Percentiles rank a stretch among this genome's conserved stretches.
Evolutionary conservation across 2,888 invertebrate genomes (phyloP).

Genomic region (Drosophila putrida): DNA sequence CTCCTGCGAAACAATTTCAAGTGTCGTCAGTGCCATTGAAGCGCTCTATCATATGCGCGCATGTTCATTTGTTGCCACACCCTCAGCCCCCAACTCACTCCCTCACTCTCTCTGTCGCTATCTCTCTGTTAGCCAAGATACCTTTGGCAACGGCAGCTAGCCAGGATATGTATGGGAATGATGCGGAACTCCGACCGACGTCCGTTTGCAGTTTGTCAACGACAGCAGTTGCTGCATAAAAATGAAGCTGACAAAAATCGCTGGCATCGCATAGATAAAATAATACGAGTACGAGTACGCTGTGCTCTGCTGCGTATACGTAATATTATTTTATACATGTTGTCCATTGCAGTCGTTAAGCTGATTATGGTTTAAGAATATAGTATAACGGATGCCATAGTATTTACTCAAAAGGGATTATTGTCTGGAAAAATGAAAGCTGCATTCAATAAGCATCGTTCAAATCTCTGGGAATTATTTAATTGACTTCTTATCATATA

Average conservation of each 20-base stretch:
- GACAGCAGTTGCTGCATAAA: constrained; percentile 30
- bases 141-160: constrained; percentile 8
- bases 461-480: neutral
- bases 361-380: constrained; percentile 63
- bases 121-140: constrained; percentile 2
- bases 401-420: constrained; percentile 55
- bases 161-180: constrained; percentile 51
- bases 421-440: constrained; percentile 4
- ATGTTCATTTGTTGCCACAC: constrained; percentile 72
- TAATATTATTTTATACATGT: constrained; percentile 28
- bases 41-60: constrained; percentile 65
- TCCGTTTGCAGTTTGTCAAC: constrained; percentile 72
- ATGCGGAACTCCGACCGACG: constrained; percentile 25
- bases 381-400: constrained; percentile 10
- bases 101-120: too few relatives aligned
- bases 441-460: neutral
- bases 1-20: constrained; percentile 69
- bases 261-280: constrained; percentile 19
- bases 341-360: constrained; percentile 55
- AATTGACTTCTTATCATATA: neutral
- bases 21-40: constrained; percentile 67
- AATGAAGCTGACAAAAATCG: constrained; percentile 23
- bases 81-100: neutral
- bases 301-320: constrained; percentile 53
- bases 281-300: too few relatives aligned